A percentile compares a stretch with the other conserved stretches of the same genome.
phyloP scores from a whole-genome alignment of 1,140 invertebrate species.

The Myzus persicae region DNA sequence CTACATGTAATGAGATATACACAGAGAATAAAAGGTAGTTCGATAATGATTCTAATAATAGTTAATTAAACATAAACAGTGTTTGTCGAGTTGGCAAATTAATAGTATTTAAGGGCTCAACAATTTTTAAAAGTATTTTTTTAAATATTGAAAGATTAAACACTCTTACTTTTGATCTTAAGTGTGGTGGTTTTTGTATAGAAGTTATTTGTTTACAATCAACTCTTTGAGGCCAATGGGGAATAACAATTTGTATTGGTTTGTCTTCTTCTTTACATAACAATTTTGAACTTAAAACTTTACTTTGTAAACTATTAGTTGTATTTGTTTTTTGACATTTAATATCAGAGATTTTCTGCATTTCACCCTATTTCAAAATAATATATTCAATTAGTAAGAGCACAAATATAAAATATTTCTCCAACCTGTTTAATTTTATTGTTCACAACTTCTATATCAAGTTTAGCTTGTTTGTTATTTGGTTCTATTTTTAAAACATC shows the following conservation, averaged over 20 bases:
- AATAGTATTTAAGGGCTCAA: too few species aligned
- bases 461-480: conserved; percentile 67
- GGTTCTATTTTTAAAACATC: conserved; percentile 77
- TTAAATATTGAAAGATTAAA: too few species aligned
- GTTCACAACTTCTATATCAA: conserved; percentile 61
- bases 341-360: not conserved
- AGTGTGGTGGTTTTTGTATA: conserved; percentile 71
- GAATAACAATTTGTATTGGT: conserved; percentile 40
- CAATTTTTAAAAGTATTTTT: too few species aligned
- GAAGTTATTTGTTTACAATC: conserved; percentile 68
- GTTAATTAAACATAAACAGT: too few species aligned
- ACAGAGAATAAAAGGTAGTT: too few species aligned
- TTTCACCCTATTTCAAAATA: not conserved
- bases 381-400: not conserved
- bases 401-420: too few species aligned
- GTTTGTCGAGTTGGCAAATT: too few species aligned
- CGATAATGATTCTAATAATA: too few species aligned
- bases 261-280: not conserved
- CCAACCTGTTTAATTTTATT: conserved; percentile 48
- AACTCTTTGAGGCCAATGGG: conserved; percentile 62
- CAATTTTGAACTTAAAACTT: not conserved
- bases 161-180: conserved; percentile 69
- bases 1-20: too few species aligned
- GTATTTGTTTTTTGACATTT: not conserved
- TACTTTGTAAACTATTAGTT: not conserved